Percentiles rank a stretch among this genome's conserved stretches.
phyloP scores from a whole-genome alignment of 2,113 vertebrate genomes.

The Cyprinodon tularosa region DNA sequence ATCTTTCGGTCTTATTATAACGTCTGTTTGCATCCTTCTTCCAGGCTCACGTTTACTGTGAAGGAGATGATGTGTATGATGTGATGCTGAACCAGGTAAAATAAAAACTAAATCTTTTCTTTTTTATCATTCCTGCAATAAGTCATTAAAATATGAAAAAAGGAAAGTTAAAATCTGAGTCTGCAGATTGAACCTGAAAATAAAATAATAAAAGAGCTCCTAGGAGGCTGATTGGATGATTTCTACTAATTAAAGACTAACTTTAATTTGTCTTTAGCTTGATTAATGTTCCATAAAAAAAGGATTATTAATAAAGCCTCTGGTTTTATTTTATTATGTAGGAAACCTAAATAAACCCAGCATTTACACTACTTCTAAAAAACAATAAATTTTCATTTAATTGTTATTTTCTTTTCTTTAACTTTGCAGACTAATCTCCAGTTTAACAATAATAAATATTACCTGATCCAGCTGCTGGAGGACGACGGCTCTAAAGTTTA shows the following conservation, averaged over 20 bases:
- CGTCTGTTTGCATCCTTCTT: conserved; percentile 9
- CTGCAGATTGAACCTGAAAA: not conserved
- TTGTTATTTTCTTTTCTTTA: not conserved
- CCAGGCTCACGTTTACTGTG: conserved; percentile 87
- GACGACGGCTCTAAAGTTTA: conserved; percentile 82
- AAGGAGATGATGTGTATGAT: conserved; percentile 85
- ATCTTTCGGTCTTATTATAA: not conserved
- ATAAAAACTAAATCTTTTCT: not conserved
- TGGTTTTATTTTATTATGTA: not conserved
- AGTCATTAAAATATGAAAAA: too few species aligned
- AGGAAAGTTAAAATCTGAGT: not conserved
- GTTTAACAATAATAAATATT: conserved; percentile 94
- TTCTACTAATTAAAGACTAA: not conserved
- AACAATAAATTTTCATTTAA: not conserved
- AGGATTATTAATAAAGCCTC: not conserved
- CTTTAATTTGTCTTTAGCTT: not conserved
- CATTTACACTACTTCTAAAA: not conserved
- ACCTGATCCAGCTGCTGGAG: conserved; percentile 89
- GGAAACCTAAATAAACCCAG: too few species aligned
- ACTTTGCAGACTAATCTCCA: conserved; percentile 87
- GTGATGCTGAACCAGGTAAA: conserved; percentile 89
- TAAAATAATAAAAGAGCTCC: too few species aligned
- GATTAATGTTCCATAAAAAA: not conserved
- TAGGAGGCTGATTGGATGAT: too few species aligned
- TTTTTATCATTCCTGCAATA: too few species aligned